These are phyloP conservation scores for Galagoides demidoff DNA, from an alignment of 2,797 vertebrate genomes.

Conservation along the genomic window DNA sequence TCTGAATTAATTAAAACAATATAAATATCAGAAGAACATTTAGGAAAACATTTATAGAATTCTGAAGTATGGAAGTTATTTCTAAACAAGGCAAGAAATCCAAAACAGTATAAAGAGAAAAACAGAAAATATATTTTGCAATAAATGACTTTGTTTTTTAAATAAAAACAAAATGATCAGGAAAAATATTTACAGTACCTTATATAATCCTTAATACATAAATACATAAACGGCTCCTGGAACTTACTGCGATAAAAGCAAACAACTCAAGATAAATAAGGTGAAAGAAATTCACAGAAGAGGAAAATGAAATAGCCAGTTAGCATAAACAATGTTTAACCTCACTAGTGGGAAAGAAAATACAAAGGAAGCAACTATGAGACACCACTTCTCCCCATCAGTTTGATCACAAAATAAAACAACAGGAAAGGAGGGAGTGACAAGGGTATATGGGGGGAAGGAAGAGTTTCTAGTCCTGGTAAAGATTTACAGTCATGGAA, in stretches of 20 bases:
- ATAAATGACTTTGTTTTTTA: not conserved
- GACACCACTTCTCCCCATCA: not conserved
- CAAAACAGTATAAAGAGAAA: not conserved
- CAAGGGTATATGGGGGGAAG: not conserved
- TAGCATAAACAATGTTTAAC: not conserved
- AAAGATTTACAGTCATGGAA: not conserved
- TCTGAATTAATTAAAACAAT: not conserved
- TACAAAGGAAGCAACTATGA: not conserved
- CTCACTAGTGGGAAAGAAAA: not conserved
- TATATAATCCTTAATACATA: not conserved
- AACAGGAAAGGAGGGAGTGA: not conserved
- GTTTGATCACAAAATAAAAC: slow-evolving; percentile 1
- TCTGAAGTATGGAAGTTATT: not conserved
- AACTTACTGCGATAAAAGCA: slow-evolving; percentile 19
- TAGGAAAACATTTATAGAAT: not conserved
- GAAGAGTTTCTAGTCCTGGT: not conserved
- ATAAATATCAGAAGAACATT: not conserved
- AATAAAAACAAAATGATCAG: not conserved
- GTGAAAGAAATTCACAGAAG: not conserved
- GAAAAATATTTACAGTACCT: slow-evolving; percentile 27
- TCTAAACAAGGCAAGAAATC: slow-evolving; percentile 32
- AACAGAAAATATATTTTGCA: not conserved
- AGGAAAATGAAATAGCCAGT: not conserved
- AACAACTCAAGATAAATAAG: not conserved
- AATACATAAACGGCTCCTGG: not conserved